Evolutionary conservation across 2,888 invertebrate genomes (phyloP).

Genomic region (Drosophila atripex): DNA sequence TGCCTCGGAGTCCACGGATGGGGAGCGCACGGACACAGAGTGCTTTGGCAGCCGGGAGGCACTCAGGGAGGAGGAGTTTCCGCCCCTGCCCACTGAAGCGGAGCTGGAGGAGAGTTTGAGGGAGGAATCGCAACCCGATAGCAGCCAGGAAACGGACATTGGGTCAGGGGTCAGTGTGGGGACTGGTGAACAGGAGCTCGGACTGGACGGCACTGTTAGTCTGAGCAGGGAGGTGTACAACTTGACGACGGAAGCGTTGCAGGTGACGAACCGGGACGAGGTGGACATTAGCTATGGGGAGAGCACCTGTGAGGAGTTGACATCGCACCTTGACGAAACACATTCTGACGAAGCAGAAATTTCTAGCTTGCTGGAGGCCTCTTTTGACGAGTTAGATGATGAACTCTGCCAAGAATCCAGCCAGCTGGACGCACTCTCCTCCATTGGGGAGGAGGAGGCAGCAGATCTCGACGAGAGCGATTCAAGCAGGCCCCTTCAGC

Average conservation of each 20-base stretch:
- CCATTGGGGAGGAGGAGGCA: slow-evolving; percentile 5
- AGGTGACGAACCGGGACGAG: slow-evolving; percentile 1
- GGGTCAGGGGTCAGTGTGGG: neutral
- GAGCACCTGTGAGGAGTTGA: slow-evolving; percentile 27
- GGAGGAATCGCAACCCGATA: slow-evolving; percentile 46
- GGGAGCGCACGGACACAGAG: slow-evolving; percentile 33
- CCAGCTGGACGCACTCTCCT: too few species aligned
- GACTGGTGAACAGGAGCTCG: slow-evolving; percentile 15
- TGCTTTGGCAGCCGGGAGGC: neutral
- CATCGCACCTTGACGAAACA: slow-evolving; percentile 27
- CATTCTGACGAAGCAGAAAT: slow-evolving; percentile 5
- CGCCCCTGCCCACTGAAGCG: slow-evolving; percentile 73
- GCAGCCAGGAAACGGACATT: neutral
- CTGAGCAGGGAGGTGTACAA: slow-evolving; percentile 57
- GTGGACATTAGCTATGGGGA: slow-evolving; percentile 1
- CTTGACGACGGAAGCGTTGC: slow-evolving; percentile 35
- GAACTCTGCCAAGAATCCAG: neutral
- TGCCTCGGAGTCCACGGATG: slow-evolving; percentile 34
- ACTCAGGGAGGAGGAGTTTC: slow-evolving; percentile 56
- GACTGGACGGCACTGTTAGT: slow-evolving; percentile 43
- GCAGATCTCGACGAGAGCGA: slow-evolving; percentile 31
- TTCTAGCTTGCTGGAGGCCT: slow-evolving; percentile 9
- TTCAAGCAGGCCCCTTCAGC: slow-evolving; percentile 16
- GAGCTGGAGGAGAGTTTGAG: slow-evolving; percentile 73
- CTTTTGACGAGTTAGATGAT: slow-evolving; percentile 15